Evolutionary conservation across 1,140 invertebrate species (phyloP), one percentile per base, ranked within the genome.

Genomic region (Papilio aristodemus): DNA sequence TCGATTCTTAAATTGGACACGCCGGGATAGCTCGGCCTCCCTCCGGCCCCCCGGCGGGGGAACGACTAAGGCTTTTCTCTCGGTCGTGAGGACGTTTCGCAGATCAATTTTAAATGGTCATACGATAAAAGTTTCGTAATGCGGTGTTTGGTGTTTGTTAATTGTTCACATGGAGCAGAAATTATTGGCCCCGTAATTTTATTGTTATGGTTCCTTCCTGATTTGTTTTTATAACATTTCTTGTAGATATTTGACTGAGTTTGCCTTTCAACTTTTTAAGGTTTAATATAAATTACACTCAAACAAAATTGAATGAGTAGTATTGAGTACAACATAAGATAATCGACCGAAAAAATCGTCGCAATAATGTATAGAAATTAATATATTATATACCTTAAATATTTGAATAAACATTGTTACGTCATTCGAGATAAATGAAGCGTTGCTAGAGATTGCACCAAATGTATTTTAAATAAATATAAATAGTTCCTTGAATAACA

Each of bases 151-250:
- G 71, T 72, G 73, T 77, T 68, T 67, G 67, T 63, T 75, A 77
- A 77, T 75, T 64, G 76, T 67, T 74, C 37, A 69, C 68, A 73
- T 70, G 70, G 67, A 77, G 69, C 70, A 71, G 71, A 71, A 73
- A 78, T 71, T 72, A 73, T 71, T 62, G 43, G 7, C 19, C 25
- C n/a, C 19, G 17, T 7, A 17, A n/a, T n/a, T 36, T 58, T 58
- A n/a, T 36, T 32, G n/a, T 32, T 58, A 8, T 57, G 7, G 8
- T 58, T 58, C 7, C 13, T 54, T 50, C 6, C 27, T 50, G 17
- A 50, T 22, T 50, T 19, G 10, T 4, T 10, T 5, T 25, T 22
- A 25, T 46, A 4, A 22, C 46, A 25, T 25, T 54, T 10, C 14
- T 19, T 10, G 19, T 9, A 46, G 7, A 46, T 11, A 8, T 50